Base-by-base conservation (phyloP, 2,113 vertebrate genomes). In the Gorsachius goisagi region DNA sequence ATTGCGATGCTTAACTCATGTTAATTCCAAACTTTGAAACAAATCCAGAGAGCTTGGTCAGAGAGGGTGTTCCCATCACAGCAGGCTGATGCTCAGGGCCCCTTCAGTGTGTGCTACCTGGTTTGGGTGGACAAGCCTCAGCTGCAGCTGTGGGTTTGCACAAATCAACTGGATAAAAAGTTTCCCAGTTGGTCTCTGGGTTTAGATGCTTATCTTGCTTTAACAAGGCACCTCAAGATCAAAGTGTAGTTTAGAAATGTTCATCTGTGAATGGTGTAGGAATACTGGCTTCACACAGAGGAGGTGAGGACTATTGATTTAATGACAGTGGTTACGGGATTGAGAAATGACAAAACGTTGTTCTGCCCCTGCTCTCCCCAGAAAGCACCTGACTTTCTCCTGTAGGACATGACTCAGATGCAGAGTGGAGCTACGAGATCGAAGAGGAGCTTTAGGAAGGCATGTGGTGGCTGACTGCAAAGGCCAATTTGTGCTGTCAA, bases 1-100 rank as follows among this genome's bases (percentile, higher is more conserved):
- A 19, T 21, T 14, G 8, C 0, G 0, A 15, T 23, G 59, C 35
- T 63, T 76, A 11, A n/a, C 7, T 45, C 39, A 2, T 2, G 14
- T 19, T 22, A 2, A 19, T 68, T 44, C 32, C 53, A 53, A 67
- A 41, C 32, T n/a, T 68, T 9, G 17, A 12, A 56, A 37, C 41
- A 60, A 69, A 56, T 12, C 16, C 69, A 10, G 30, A 69, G 21
- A 20, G 13, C 14, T 33, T 3, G 1, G 37, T 55, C 26, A 41
- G 35, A 26, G 30, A 4, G 8, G 39, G 4, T 58, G 33, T 47
- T 80, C 23, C 50, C 0, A 0, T 37, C 8, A 8, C 22, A 41
- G 24, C 55, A 41, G 20, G 52, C 7, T 50, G 53, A 15, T 63
- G 21, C 16, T 50, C 26, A 13, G 35, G n/a, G 13, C 12, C 44